phyloP scores from a whole-genome alignment of 2,113 vertebrate species.

The Myodes glareolus region DNA sequence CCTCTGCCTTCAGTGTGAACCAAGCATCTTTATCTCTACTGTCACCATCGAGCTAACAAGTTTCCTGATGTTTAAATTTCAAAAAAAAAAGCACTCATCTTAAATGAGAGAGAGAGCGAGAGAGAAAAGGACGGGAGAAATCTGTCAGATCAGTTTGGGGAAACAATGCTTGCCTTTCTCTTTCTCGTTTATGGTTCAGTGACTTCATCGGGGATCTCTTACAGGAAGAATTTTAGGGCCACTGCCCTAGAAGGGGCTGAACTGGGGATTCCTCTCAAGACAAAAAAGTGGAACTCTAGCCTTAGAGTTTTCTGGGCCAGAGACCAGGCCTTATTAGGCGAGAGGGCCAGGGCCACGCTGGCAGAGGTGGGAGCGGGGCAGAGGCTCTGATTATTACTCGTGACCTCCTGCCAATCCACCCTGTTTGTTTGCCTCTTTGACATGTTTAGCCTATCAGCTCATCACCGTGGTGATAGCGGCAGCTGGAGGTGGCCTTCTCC shows the following conservation, averaged over 20 bases:
- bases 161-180: neutral
- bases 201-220: neutral
- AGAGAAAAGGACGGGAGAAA: neutral
- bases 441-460: conserved; percentile 93
- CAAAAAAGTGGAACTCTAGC: neutral
- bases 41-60: neutral
- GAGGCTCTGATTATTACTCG: neutral
- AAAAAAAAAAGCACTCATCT: neutral
- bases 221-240: neutral
- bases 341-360: neutral
- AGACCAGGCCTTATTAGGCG: neutral
- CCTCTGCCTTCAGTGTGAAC: neutral
- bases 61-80: neutral
- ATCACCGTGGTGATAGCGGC: conserved; percentile 96
- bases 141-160: neutral
- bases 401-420: neutral
- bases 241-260: neutral
- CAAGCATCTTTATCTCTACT: neutral
- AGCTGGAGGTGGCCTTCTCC: conserved; percentile 93
- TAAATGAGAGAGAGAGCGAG: neutral
- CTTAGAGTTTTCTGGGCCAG: neutral
- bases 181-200: neutral
- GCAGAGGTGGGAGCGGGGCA: too few species aligned
- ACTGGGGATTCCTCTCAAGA: neutral
- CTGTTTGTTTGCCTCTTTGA: neutral